These are phyloP conservation scores for Lordiphosa collinella DNA, from an alignment of 1,140 invertebrate species.

Conservation along the genomic window DNA sequence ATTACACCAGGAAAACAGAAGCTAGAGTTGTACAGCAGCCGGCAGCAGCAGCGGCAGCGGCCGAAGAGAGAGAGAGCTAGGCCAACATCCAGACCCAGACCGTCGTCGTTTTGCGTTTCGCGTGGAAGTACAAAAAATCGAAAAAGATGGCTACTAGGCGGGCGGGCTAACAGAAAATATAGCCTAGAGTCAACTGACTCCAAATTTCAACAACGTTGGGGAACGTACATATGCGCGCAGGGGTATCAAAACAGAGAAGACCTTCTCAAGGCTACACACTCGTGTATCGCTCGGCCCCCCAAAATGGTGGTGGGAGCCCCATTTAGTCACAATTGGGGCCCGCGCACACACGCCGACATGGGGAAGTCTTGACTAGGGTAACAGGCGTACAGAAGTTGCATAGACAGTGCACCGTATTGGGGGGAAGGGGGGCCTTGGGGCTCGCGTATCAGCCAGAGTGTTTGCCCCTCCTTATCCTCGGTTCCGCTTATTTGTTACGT, in stretches of 20 bases:
- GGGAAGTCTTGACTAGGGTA: slow-evolving; percentile 75
- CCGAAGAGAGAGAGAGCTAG: slow-evolving; percentile 12
- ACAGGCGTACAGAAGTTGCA: slow-evolving; percentile 56
- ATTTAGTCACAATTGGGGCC: slow-evolving; percentile 47
- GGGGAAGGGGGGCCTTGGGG: slow-evolving; percentile 3
- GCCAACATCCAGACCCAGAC: slow-evolving; percentile 34
- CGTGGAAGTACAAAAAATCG: slow-evolving; percentile 63
- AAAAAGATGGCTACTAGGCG: slow-evolving; percentile 78
- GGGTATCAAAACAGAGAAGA: slow-evolving; percentile 15
- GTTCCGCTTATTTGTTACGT: slow-evolving; percentile 30
- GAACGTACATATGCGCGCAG: slow-evolving; percentile 15
- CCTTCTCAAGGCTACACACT: slow-evolving; percentile 53
- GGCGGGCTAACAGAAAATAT: slow-evolving; percentile 75
- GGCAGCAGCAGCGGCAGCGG: slow-evolving; percentile 11
- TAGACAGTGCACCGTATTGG: slow-evolving; percentile 1
- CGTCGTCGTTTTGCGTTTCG: slow-evolving; percentile 21
- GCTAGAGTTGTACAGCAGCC: slow-evolving; percentile 23
- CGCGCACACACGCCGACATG: slow-evolving; percentile 74
- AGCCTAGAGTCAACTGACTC: slow-evolving; percentile 29
- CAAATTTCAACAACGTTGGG: slow-evolving; percentile 18
- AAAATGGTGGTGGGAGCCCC: slow-evolving; percentile 16
- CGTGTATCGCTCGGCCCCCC: neutral
- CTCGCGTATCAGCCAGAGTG: slow-evolving; percentile 25
- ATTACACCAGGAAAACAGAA: slow-evolving; percentile 79
- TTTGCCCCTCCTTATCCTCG: neutral